These are phyloP conservation scores for Manis crassicaudata DNA, from an alignment of 2,797 vertebrate genomes.

Conservation along the genomic window DNA sequence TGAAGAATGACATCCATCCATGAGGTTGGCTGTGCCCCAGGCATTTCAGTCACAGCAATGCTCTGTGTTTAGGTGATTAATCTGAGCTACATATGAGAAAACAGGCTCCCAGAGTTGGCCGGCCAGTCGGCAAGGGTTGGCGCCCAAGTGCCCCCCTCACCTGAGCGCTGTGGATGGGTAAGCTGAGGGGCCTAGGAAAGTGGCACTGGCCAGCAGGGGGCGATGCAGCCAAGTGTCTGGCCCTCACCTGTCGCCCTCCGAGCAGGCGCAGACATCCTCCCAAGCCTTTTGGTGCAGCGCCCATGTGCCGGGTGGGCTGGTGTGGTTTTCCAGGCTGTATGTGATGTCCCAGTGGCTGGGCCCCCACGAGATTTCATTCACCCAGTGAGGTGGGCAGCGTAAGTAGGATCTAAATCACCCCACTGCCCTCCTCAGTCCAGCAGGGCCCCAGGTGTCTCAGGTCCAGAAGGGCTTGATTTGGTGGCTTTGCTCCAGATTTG, in stretches of 20 bases:
- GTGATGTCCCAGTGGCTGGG: background rate
- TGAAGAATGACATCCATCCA: background rate
- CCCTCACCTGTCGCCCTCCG: background rate
- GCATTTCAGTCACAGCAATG: background rate
- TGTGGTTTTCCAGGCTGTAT: background rate
- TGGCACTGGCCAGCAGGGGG: constrained; percentile 28
- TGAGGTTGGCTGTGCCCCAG: rapidly evolving
- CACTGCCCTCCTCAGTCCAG: rapidly evolving
- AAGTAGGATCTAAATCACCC: rapidly evolving
- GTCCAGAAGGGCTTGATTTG: background rate
- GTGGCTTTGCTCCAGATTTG: background rate
- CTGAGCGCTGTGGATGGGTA: too few relatives aligned
- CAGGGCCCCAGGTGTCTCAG: background rate
- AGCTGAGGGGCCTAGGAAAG: background rate
- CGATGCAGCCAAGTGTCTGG: background rate
- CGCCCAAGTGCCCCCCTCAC: too few relatives aligned
- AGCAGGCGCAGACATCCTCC: background rate
- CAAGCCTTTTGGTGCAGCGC: background rate
- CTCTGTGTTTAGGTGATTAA: background rate
- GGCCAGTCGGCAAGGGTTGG: background rate
- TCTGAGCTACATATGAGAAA: rapidly evolving
- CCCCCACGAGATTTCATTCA: background rate
- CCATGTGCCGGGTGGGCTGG: background rate
- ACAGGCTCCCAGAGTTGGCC: background rate
- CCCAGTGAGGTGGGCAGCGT: rapidly evolving